phyloP scores from a whole-genome alignment of 2,113 vertebrate genomes.

The Piprites chloris region DNA sequence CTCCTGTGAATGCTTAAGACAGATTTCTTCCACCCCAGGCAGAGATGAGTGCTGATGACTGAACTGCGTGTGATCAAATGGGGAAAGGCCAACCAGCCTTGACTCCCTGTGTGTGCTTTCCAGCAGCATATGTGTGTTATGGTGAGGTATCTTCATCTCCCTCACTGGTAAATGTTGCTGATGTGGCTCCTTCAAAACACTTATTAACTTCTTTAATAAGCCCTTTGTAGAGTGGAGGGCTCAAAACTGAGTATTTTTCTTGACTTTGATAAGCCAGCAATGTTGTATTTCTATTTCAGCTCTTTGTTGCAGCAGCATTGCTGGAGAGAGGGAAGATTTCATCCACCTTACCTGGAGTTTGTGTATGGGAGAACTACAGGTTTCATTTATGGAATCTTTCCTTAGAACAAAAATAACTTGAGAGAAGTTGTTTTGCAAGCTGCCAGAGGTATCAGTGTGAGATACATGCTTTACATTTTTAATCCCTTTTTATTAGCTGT shows the following conservation, averaged over 20 bases:
- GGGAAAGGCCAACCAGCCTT: neutral
- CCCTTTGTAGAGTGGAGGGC: neutral
- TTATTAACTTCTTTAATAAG: neutral
- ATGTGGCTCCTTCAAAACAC: neutral
- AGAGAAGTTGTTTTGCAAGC: neutral
- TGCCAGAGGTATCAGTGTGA: neutral
- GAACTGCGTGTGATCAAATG: neutral
- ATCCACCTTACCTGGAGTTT: neutral
- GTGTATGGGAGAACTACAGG: neutral
- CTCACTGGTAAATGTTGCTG: neutral
- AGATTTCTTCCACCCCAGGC: neutral
- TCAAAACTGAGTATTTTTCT: neutral
- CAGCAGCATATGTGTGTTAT: neutral
- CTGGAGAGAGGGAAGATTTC: neutral
- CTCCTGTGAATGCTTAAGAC: neutral
- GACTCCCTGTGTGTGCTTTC: neutral
- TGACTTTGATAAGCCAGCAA: neutral
- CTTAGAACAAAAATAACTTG: neutral
- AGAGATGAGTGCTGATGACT: neutral
- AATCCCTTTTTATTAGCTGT: conserved; percentile 24
- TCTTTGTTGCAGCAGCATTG: neutral
- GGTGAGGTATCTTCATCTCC: neutral
- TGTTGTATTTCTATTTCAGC: neutral
- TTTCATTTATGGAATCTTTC: neutral
- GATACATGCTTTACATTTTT: neutral